phyloP scores from a whole-genome alignment of 2,113 vertebrate species.

The Athene cunicularia region DNA sequence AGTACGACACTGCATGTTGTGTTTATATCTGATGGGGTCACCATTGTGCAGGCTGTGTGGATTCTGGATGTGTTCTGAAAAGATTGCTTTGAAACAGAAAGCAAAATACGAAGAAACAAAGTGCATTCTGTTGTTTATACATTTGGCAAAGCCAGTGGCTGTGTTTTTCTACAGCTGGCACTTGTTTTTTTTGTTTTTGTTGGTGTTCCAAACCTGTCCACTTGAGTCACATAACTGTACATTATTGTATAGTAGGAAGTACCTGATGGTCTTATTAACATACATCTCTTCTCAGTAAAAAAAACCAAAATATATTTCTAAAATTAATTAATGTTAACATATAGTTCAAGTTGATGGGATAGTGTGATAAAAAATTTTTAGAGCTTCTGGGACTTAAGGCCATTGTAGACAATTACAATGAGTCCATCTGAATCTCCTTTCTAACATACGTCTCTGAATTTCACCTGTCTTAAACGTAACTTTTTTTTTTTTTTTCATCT shows the following conservation, averaged over 20 bases:
- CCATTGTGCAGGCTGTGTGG: background rate
- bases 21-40: background rate
- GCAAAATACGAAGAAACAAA: background rate
- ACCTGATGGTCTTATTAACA: background rate
- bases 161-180: background rate
- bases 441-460: background rate
- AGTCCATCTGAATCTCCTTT: background rate
- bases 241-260: background rate
- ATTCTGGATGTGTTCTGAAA: background rate
- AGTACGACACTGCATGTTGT: background rate
- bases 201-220: background rate
- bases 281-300: background rate
- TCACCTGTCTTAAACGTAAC: background rate
- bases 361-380: background rate
- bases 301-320: background rate
- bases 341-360: background rate
- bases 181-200: background rate
- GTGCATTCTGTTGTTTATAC: background rate
- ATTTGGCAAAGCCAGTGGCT: background rate
- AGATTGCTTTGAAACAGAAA: background rate
- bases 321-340: background rate
- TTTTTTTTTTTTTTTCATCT: background rate
- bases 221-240: background rate
- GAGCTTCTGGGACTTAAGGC: background rate
- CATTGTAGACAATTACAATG: background rate